These are phyloP conservation scores for Drosophila emarginata DNA, from an alignment of 2,888 invertebrate species.

Conservation along the genomic window DNA sequence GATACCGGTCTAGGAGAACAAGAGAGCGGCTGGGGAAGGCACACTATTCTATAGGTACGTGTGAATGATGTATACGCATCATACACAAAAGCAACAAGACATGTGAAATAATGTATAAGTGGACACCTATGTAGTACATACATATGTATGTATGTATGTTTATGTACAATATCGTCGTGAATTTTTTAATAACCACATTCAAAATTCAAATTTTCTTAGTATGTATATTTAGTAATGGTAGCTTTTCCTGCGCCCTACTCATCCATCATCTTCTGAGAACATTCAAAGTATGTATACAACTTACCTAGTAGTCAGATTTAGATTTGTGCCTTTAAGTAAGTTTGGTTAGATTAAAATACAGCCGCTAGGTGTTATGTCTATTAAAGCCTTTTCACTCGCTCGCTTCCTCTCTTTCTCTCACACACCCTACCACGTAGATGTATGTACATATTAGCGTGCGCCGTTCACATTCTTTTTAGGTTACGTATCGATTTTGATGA, in stretches of 20 bases:
- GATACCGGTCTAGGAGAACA: conserved; percentile 60
- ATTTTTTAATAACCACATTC: neutral
- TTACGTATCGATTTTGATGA: conserved; percentile 73
- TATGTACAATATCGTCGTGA: neutral
- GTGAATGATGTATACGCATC: neutral
- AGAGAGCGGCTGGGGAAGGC: conserved; percentile 16
- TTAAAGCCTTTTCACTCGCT: conserved; percentile 57
- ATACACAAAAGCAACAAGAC: conserved; percentile 38
- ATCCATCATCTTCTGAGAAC: neutral
- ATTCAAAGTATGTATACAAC: neutral
- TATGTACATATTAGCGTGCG: conserved; percentile 39
- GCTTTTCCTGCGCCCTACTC: neutral
- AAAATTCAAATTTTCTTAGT: neutral
- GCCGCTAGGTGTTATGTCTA: conserved; percentile 43
- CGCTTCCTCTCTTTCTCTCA: conserved; percentile 24
- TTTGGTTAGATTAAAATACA: neutral
- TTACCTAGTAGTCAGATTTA: neutral
- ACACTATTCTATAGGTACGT: conserved; percentile 21
- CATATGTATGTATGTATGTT: neutral
- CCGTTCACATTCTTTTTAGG: conserved; percentile 71
- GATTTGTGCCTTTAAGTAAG: neutral
- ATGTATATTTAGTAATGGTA: neutral
- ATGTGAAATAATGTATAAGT: conserved; percentile 25
- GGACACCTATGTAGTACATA: neutral
- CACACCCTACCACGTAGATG: conserved; percentile 27